Conservation (phyloP, 2,797 vertebrate species). For the Sebastes umbrosus region DNA sequence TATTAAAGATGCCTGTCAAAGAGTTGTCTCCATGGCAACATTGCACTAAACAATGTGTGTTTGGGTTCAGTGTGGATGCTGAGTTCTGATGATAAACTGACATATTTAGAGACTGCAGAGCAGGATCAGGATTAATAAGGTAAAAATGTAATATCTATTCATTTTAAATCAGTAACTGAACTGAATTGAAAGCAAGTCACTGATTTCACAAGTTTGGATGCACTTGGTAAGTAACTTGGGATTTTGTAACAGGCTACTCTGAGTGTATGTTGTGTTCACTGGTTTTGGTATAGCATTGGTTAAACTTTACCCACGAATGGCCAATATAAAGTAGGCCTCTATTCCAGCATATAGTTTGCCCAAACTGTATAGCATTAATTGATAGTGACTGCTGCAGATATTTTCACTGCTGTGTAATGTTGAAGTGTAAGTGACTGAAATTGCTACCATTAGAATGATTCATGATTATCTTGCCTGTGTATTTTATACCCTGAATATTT, state of each 20-base stretch:
- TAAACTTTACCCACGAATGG: neutral
- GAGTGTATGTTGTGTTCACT: neutral
- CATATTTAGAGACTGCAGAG: too few relatives aligned
- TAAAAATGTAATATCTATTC: constrained; percentile 15
- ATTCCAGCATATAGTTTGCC: neutral
- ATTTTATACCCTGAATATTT: too few relatives aligned
- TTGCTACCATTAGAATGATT: neutral
- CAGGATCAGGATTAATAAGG: constrained; percentile 27
- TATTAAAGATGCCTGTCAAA: too few relatives aligned
- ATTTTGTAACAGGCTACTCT: neutral
- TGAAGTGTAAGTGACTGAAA: neutral
- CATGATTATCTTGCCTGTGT: neutral
- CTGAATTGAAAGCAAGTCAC: neutral
- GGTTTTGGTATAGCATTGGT: neutral
- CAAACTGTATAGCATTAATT: neutral
- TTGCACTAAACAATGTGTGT: constrained; percentile 66
- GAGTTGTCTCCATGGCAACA: too few relatives aligned
- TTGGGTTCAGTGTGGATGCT: constrained; percentile 48
- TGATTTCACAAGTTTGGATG: too few relatives aligned
- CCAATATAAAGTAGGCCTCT: neutral
- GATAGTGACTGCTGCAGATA: neutral
- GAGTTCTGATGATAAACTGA: neutral
- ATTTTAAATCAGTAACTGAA: neutral
- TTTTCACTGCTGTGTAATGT: neutral
- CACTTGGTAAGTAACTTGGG: neutral